Evolutionary conservation across 2,113 vertebrate genomes (phyloP).

Genomic region (Barbus barbus): DNA sequence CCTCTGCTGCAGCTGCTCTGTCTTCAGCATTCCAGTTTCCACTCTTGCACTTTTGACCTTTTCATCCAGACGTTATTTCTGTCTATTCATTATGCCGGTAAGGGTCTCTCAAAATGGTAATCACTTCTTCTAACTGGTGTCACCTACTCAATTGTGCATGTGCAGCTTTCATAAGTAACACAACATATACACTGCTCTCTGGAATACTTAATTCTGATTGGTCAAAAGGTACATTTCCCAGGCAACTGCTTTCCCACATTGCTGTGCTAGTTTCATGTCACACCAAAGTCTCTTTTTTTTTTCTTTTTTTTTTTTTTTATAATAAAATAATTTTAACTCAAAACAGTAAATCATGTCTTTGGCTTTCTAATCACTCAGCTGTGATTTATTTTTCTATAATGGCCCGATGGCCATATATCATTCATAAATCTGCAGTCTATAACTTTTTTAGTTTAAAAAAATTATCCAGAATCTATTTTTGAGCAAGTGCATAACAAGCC

Average conservation of each 20-base stretch:
- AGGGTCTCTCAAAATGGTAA: not conserved
- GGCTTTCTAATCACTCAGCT: not conserved
- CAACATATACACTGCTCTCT: not conserved
- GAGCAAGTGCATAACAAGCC: too few relatives aligned
- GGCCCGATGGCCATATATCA: too few relatives aligned
- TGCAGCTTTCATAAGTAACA: slow-evolving; percentile 1
- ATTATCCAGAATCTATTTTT: too few relatives aligned
- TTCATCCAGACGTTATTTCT: not conserved
- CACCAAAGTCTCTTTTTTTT: not conserved
- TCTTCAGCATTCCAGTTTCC: not conserved
- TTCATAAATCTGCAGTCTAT: too few relatives aligned
- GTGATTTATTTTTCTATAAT: too few relatives aligned
- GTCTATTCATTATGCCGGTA: not conserved
- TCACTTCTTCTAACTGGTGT: not conserved
- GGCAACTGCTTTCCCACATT: not conserved
- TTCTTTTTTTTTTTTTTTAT: too few relatives aligned
- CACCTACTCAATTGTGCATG: slow-evolving; percentile 12
- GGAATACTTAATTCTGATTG: not conserved
- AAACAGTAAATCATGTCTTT: not conserved
- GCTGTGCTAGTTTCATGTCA: not conserved
- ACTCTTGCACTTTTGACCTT: slow-evolving; percentile 24
- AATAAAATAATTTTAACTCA: not conserved
- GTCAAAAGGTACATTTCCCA: not conserved
- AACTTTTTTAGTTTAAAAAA: too few relatives aligned
- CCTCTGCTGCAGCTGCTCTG: not conserved